These are phyloP conservation scores for Scyliorhinus canicula DNA, from an alignment of 2,797 vertebrate species.

Conservation along the genomic window DNA sequence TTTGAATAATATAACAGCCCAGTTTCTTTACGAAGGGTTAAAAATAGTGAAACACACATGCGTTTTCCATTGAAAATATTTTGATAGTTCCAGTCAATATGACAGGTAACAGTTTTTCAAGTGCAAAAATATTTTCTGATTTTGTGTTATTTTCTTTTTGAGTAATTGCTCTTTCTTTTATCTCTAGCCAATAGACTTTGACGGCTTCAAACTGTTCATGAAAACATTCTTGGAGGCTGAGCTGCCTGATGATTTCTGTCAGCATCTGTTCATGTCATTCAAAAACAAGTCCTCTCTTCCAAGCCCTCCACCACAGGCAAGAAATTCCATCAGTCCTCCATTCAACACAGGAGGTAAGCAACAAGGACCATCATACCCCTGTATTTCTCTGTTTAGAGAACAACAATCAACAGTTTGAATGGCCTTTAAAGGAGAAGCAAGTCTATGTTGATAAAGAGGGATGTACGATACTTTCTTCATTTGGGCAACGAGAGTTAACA, in stretches of 20 bases:
- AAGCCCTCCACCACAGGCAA: conserved; percentile 69
- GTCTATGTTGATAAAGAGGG: not conserved
- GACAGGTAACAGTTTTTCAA: not conserved
- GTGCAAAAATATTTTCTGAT: not conserved
- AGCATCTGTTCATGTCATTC: conserved; percentile 86
- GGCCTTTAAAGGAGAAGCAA: not conserved
- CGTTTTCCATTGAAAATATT: not conserved
- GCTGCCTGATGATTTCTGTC: conserved; percentile 77
- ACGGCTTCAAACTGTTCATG: conserved; percentile 91
- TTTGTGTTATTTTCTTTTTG: conserved; percentile 26
- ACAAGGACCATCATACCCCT: not conserved
- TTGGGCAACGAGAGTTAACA: not conserved
- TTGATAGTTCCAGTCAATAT: not conserved
- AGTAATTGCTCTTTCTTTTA: conserved; percentile 38
- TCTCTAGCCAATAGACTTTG: conserved; percentile 79
- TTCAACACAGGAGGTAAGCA: conserved; percentile 71
- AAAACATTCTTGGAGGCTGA: conserved; percentile 89
- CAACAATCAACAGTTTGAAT: not conserved
- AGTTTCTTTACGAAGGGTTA: not conserved
- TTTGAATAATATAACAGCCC: not conserved
- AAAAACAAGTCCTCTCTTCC: conserved; percentile 74
- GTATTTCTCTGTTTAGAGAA: not conserved
- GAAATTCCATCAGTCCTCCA: conserved; percentile 56
- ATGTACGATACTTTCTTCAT: not conserved
- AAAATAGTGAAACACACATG: not conserved